These are phyloP conservation scores for Saturnia pavonia DNA, from an alignment of 2,888 invertebrate genomes.

Conservation along the genomic window DNA sequence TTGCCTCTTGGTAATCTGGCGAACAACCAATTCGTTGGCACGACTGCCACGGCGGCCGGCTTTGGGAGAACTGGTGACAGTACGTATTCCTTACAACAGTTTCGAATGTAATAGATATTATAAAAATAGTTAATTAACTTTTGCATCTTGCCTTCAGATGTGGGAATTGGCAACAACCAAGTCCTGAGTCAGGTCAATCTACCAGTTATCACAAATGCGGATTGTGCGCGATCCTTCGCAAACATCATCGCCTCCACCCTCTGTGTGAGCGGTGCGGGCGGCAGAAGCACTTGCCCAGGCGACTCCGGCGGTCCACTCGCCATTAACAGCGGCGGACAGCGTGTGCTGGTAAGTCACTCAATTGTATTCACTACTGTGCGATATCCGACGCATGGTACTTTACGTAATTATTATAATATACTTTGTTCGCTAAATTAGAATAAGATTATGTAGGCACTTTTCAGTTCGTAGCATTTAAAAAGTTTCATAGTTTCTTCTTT, in stretches of 20 bases:
- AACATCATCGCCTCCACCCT: constrained; percentile 35
- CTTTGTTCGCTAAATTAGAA: too few relatives aligned
- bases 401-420: not conserved
- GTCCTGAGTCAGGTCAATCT: constrained; percentile 36
- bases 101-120: not conserved
- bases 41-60: constrained; percentile 50
- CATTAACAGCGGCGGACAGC: constrained; percentile 29
- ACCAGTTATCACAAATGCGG: constrained; percentile 39
- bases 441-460: not conserved
- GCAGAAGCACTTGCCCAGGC: constrained; percentile 41
- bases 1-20: constrained; percentile 42
- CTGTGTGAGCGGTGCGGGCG: constrained; percentile 35
- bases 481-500: not conserved
- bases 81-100: constrained; percentile 29
- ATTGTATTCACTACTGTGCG: not conserved
- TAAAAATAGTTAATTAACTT: not conserved
- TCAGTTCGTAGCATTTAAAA: not conserved
- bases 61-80: constrained; percentile 56
- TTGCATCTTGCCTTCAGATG: constrained; percentile 24
- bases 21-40: constrained; percentile 43
- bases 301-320: constrained; percentile 50
- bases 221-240: constrained; percentile 34
- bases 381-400: not conserved
- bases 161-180: constrained; percentile 30
- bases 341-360: not conserved